These are phyloP conservation scores for Scolopax rusticola DNA, from an alignment of 2,797 vertebrate genomes.

Conservation along the genomic window DNA sequence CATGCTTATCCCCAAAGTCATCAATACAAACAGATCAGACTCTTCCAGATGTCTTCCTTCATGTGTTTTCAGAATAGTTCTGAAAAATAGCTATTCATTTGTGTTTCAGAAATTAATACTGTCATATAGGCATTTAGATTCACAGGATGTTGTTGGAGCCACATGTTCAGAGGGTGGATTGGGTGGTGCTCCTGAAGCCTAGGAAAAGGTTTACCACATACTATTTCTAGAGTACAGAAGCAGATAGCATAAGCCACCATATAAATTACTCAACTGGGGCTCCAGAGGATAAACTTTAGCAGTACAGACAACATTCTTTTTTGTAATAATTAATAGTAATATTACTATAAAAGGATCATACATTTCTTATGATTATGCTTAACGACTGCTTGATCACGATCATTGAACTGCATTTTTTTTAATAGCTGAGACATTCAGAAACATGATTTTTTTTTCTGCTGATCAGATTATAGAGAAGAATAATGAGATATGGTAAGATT, in stretches of 20 bases:
- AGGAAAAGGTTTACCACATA: not conserved
- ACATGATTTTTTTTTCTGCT: not conserved
- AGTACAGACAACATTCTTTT: conserved; percentile 4
- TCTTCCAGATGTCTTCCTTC: not conserved
- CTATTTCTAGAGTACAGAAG: not conserved
- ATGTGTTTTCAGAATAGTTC: not conserved
- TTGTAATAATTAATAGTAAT: not conserved
- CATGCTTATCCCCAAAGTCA: not conserved
- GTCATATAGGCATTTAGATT: not conserved
- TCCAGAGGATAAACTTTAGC: not conserved
- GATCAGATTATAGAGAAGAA: not conserved
- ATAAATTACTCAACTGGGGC: not conserved
- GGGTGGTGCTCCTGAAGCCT: not conserved
- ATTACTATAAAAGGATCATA: not conserved
- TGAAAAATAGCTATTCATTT: not conserved
- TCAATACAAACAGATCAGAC: not conserved
- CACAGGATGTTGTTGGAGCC: not conserved
- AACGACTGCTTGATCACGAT: not conserved
- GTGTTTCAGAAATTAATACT: not conserved
- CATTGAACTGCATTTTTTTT: not conserved
- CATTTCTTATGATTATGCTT: not conserved
- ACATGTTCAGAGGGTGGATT: not conserved
- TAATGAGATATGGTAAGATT: not conserved
- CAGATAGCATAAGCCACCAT: not conserved
- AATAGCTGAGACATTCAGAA: not conserved